A percentile compares a stretch with the other conserved stretches of the same genome.
Evolutionary conservation across 2,888 invertebrate species (phyloP).

Genomic region (Drosophila peninsularis): DNA sequence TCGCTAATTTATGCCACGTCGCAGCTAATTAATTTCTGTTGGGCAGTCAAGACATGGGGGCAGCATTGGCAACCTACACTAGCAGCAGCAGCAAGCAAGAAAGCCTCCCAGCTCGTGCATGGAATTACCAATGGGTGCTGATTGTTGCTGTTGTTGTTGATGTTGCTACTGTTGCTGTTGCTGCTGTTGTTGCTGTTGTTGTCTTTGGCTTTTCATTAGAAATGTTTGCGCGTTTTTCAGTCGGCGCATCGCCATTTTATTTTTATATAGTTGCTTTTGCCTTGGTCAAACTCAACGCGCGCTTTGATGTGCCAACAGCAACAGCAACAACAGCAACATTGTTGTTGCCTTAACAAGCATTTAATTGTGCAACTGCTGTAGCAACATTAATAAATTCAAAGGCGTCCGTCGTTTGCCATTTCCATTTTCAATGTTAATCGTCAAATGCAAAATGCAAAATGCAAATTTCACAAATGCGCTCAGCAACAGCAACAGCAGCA

Average conservation of each 20-base stretch:
- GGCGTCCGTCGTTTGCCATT: slow-evolving; percentile 47
- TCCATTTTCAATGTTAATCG: slow-evolving; percentile 80
- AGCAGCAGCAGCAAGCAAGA: slow-evolving; percentile 62
- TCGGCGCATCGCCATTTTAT: slow-evolving; percentile 58
- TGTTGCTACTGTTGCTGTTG: slow-evolving; percentile 10
- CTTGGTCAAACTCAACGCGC: slow-evolving; percentile 41
- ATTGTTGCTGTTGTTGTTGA: slow-evolving; percentile 23
- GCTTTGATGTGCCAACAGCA: slow-evolving; percentile 53
- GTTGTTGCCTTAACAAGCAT: slow-evolving; percentile 59
- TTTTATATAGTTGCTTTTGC: slow-evolving; percentile 30
- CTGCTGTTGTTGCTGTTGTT: slow-evolving; percentile 13
- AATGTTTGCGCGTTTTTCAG: slow-evolving; percentile 71
- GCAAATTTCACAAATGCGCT: slow-evolving; percentile 14
- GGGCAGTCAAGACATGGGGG: slow-evolving; percentile 58
- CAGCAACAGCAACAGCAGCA: slow-evolving; percentile 27
- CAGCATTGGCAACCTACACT: slow-evolving; percentile 44
- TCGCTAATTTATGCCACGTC: slow-evolving; percentile 78
- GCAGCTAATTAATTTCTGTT: slow-evolving; percentile 76
- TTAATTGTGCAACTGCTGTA: slow-evolving; percentile 72
- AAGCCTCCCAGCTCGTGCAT: slow-evolving; percentile 65
- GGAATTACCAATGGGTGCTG: slow-evolving; percentile 58
- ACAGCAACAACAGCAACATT: slow-evolving; percentile 20
- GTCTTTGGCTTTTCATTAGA: slow-evolving; percentile 70
- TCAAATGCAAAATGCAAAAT: slow-evolving; percentile 47
- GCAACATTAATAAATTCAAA: slow-evolving; percentile 72